Evolutionary conservation across 2,888 invertebrate species (phyloP).

Genomic region (Holacanthella duospinosa): DNA sequence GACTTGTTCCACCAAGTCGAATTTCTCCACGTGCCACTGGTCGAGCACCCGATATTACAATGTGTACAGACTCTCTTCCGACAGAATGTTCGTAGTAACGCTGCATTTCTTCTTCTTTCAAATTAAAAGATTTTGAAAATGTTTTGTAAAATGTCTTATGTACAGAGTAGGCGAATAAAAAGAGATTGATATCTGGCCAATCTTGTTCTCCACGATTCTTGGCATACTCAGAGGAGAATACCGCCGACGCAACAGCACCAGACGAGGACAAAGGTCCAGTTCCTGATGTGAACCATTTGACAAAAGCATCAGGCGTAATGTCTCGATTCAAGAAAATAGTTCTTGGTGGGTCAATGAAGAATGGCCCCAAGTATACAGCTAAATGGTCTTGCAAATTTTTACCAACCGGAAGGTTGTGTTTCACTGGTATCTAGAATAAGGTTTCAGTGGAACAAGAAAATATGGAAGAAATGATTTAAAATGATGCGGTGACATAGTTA

Average conservation of each 20-base stretch:
- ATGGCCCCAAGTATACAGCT: constrained; percentile 1
- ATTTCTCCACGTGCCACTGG: background rate
- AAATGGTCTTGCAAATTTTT: constrained; percentile 9
- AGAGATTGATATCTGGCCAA: constrained; percentile 32
- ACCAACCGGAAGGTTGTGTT: background rate
- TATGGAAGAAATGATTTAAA: constrained; percentile 15
- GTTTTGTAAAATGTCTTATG: constrained; percentile 19
- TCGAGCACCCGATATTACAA: background rate
- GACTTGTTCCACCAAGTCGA: background rate
- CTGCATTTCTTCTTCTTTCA: constrained; percentile 16
- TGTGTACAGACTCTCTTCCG: constrained; percentile 16
- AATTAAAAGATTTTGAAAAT: constrained; percentile 26
- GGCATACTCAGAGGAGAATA: constrained; percentile 23
- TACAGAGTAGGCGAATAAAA: constrained; percentile 18
- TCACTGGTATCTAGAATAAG: background rate
- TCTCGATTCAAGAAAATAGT: background rate
- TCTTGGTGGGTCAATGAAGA: constrained; percentile 1
- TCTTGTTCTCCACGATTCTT: constrained; percentile 24
- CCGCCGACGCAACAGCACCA: constrained; percentile 20
- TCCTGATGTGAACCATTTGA: background rate
- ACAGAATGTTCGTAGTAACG: constrained; percentile 26
- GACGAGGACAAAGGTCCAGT: constrained; percentile 16
- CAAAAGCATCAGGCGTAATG: background rate
- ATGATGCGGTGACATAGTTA: too few relatives aligned
- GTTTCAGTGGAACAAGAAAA: constrained; percentile 20